Conservation (phyloP, 2,888 invertebrate species). For the Nemapogon koenigi region DNA sequence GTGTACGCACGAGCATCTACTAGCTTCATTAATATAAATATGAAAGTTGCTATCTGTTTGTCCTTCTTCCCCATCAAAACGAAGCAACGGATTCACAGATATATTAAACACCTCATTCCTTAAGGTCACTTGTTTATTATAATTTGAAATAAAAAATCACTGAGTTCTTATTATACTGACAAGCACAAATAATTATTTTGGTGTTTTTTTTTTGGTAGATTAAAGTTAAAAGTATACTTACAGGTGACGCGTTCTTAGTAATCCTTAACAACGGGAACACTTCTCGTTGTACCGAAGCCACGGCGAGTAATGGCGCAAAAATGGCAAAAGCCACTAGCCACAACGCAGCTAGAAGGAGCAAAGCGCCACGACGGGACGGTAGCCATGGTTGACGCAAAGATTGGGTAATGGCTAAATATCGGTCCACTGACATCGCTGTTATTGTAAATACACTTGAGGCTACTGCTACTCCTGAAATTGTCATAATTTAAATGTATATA, state of each 20-base stretch:
- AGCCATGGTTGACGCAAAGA: constrained; percentile 75
- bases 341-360: constrained; percentile 67
- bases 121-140: too few relatives aligned
- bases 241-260: constrained; percentile 39
- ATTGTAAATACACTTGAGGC: constrained; percentile 82
- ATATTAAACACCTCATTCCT: too few relatives aligned
- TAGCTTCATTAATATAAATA: too few relatives aligned
- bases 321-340: constrained; percentile 73
- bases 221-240: constrained; percentile 29
- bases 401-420: constrained; percentile 77
- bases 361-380: constrained; percentile 71
- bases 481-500: too few relatives aligned
- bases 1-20: too few relatives aligned
- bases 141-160: too few relatives aligned
- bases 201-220: background rate
- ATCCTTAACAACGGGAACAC: constrained; percentile 35
- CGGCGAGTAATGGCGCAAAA: constrained; percentile 71
- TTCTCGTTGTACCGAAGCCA: constrained; percentile 48
- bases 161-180: too few relatives aligned
- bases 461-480: constrained; percentile 73
- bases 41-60: too few relatives aligned
- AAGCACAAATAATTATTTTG: too few relatives aligned
- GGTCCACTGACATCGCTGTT: constrained; percentile 79
- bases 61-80: too few relatives aligned
- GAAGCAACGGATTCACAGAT: too few relatives aligned